A percentile compares a stretch with the other conserved stretches of the same genome.
These are phyloP conservation scores for Dimorphilus gyrociliatus DNA, from an alignment of 2,888 invertebrate species.

Conservation along the genomic window DNA sequence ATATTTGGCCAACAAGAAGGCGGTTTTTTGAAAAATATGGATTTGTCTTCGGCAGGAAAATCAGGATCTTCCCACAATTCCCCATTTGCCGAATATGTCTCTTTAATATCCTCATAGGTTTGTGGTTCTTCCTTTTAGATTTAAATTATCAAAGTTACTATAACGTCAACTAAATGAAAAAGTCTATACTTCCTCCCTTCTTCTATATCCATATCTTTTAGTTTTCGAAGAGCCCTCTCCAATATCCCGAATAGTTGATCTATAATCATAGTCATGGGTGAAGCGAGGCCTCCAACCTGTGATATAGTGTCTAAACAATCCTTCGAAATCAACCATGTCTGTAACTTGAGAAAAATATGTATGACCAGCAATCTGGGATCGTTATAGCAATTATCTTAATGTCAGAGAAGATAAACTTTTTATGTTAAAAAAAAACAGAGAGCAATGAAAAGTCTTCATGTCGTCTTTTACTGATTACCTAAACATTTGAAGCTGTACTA, in stretches of 20 bases:
- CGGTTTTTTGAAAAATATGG: constrained; percentile 65
- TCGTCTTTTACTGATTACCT: no score
- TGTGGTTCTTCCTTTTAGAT: constrained; percentile 15
- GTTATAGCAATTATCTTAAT: no score
- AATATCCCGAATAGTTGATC: constrained; percentile 11
- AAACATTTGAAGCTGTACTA: no score
- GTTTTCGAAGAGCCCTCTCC: constrained; percentile 8
- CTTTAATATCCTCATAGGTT: constrained; percentile 83
- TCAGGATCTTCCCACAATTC: constrained; percentile 82
- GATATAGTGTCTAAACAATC: background rate
- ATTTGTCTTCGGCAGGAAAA: constrained; percentile 62
- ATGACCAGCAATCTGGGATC: no score
- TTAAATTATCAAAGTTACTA: background rate
- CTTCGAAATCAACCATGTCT: no score
- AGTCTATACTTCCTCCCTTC: background rate
- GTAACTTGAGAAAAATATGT: no score
- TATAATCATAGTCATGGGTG: background rate
- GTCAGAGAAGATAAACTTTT: no score
- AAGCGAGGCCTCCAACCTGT: constrained; percentile 1
- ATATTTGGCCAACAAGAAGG: constrained; percentile 54
- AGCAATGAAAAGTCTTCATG: no score
- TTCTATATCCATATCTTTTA: background rate
- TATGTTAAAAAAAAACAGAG: no score
- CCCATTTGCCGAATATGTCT: constrained; percentile 55
- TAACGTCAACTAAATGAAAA: background rate